These are phyloP conservation scores for Saguinus midas DNA, from an alignment of 2,113 vertebrate genomes.

Conservation along the genomic window DNA sequence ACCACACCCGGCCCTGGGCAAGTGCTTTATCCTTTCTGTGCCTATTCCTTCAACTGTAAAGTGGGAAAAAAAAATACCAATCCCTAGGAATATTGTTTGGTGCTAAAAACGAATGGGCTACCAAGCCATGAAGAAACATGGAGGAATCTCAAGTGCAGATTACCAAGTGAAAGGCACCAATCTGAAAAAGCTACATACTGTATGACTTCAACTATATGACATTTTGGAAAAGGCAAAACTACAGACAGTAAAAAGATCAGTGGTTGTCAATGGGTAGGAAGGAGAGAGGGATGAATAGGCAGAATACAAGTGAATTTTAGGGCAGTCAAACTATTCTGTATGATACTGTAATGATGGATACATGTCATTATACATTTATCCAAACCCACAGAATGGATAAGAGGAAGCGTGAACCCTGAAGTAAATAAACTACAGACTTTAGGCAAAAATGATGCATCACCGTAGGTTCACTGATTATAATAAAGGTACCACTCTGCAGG, in stretches of 20 bases:
- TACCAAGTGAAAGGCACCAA: conserved; percentile 9
- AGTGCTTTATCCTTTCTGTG: background rate
- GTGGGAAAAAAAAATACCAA: background rate
- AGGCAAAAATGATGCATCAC: background rate
- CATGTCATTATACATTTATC: background rate
- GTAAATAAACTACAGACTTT: background rate
- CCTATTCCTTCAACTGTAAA: conserved; percentile 3
- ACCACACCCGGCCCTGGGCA: background rate
- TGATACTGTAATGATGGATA: background rate
- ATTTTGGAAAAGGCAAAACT: conserved; percentile 4
- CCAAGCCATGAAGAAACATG: background rate
- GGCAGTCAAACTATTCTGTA: background rate
- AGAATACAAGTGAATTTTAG: background rate
- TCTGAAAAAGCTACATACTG: background rate
- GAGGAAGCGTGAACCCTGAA: background rate
- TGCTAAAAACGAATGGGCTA: conserved; percentile 8
- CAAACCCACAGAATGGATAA: background rate
- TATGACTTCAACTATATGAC: background rate
- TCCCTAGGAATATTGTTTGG: background rate
- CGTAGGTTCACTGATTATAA: background rate
- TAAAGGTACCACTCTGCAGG: background rate
- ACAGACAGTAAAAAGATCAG: background rate
- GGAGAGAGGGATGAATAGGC: background rate
- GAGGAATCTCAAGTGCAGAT: background rate
- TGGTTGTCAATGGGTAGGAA: background rate